Base-by-base conservation (phyloP, 2,888 invertebrate species). In the Listrodromus nycthemerus region DNA sequence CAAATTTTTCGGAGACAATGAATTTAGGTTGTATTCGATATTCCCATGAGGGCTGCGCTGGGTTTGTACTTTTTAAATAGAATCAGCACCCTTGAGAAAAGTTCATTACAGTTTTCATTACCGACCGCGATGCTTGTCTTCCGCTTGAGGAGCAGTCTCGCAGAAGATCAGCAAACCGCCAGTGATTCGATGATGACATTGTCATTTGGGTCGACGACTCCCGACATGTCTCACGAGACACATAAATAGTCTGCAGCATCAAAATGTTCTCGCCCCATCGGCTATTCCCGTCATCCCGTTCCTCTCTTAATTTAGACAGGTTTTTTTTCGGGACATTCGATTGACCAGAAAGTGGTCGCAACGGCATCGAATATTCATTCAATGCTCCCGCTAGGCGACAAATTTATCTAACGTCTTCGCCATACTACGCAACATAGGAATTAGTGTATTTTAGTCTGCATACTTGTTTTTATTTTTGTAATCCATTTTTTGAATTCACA, bases 201-300 rank as follows among this genome's bases (percentile, higher is more conserved):
- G 71, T 85, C 19, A 69, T 86, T 63, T 86, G 86, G 76, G 86
- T 88, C 85, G 71, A 82, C 41, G 77, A 73, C 45, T 86, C 82
- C 82, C 41, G 75, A 73, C 45, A 85, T 79, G 27, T 52, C 10
- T 84, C 85, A 37, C 63, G 85, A 27, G 30, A 80, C 33, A 48
- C 82, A 21, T 85, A 84, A 76, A 76, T 80, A 55, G 65, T 87
- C 21, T 41, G 84, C 8, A 82, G 85, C 63, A 61, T 86, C 66
- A 69, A 82, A 21, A 63, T 41, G 8, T 16, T 33, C 19, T 45
- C 74, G 61, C 13, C 24, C 24, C 24, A 30, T 8, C 8, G 2
- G n/a, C 33, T 65, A n/a, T 24, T 30, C 65, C 37, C 67, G n/a
- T 61, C 61, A 16, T n/a, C 61, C 8, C n/a, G 24, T 30, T 33